phyloP scores from a whole-genome alignment of 2,113 vertebrate species.

The Beaufortia kweichowensis region DNA sequence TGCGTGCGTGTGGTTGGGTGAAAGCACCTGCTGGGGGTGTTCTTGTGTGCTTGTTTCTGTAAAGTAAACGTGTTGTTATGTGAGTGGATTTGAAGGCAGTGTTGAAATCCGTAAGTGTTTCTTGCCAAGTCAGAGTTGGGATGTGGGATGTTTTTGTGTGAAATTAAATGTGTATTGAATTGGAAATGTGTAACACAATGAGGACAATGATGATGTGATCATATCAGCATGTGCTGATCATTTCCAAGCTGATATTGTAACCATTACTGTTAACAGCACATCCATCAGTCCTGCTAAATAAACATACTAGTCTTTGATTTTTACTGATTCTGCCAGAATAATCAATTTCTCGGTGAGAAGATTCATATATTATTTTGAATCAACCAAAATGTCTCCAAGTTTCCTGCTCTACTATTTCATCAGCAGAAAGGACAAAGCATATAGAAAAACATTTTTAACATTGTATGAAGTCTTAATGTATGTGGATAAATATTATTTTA shows the following conservation, averaged over 20 bases:
- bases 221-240: background rate
- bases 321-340: conserved; percentile 2
- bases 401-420: background rate
- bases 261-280: background rate
- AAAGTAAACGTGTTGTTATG: background rate
- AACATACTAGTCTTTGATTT: background rate
- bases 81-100: background rate
- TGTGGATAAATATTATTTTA: background rate
- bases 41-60: too few species aligned
- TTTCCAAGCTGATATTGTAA: conserved; percentile 4
- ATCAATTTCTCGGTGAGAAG: background rate
- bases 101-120: background rate
- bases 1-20: background rate
- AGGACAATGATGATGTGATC: conserved; percentile 10
- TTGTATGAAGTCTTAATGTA: background rate
- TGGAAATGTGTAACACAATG: background rate
- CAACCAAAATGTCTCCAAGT: background rate
- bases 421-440: background rate
- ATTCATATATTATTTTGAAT: background rate
- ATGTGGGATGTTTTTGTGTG: conserved; percentile 5
- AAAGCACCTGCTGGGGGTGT: background rate
- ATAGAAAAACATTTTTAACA: background rate
- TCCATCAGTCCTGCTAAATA: background rate
- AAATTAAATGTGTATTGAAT: conserved; percentile 3
- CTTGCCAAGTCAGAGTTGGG: conserved; percentile 8